Percentiles rank a stretch among this genome's conserved stretches.
These are phyloP conservation scores for Spilarctia lutea DNA, from an alignment of 2,888 invertebrate genomes.

Conservation along the genomic window DNA sequence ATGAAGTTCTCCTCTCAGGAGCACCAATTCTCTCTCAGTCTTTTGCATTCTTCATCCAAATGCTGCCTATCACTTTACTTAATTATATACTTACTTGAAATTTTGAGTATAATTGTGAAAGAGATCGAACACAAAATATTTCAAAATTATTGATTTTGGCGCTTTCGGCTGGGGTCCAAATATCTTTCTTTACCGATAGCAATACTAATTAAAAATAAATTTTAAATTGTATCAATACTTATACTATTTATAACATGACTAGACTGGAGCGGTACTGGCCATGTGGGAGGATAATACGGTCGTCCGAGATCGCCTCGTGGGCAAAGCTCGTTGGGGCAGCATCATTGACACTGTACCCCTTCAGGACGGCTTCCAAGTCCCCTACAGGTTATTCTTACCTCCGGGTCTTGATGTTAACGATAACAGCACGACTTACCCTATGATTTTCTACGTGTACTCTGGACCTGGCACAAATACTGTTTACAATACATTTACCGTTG, in stretches of 20 bases:
- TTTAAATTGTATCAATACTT: neutral
- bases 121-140: neutral
- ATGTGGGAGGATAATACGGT: slow-evolving; percentile 88
- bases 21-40: too few species aligned
- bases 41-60: too few species aligned
- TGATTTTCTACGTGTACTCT: slow-evolving; percentile 92
- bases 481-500: slow-evolving; percentile 88
- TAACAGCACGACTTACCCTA: slow-evolving; percentile 86
- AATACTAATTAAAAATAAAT: neutral
- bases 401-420: slow-evolving; percentile 88
- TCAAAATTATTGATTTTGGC: neutral
- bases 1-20: too few species aligned
- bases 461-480: slow-evolving; percentile 95
- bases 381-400: slow-evolving; percentile 89
- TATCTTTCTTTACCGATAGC: neutral
- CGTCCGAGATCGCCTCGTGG: slow-evolving; percentile 81
- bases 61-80: neutral
- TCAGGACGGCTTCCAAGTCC: slow-evolving; percentile 86
- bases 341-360: slow-evolving; percentile 86
- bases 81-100: neutral
- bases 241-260: slow-evolving; percentile 8
- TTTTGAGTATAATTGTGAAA: neutral
- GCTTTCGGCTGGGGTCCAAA: too few species aligned
- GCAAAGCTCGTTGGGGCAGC: slow-evolving; percentile 83
- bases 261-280: neutral